Conservation (phyloP, 2,113 vertebrate species). For the Podarcis cretensis region DNA sequence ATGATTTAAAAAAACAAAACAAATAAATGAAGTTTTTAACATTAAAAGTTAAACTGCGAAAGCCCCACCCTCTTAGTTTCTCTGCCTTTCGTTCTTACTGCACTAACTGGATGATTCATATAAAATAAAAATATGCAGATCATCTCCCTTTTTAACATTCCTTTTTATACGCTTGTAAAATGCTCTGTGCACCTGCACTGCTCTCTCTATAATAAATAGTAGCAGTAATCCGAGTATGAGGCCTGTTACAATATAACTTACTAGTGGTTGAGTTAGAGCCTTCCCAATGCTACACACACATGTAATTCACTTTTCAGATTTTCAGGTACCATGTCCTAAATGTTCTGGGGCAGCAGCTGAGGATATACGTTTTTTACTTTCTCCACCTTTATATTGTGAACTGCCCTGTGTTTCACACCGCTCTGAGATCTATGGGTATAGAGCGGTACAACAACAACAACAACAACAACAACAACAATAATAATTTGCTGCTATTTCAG, state of each 20-base stretch:
- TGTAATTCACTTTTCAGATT: too few species aligned
- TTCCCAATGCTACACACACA: background rate
- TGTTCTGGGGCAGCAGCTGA: too few species aligned
- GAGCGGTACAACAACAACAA: too few species aligned
- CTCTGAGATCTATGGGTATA: too few species aligned
- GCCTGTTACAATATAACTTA: background rate
- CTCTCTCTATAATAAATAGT: slow-evolving; percentile 7
- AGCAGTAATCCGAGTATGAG: background rate
- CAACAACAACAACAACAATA: too few species aligned
- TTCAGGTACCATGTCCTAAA: background rate
- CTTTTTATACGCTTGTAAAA: slow-evolving; percentile 17
- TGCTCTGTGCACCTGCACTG: background rate
- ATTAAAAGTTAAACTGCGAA: too few species aligned
- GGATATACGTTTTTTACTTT: background rate
- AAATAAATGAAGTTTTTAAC: too few species aligned
- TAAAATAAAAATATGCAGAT: slow-evolving; percentile 6
- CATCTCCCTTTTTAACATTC: background rate
- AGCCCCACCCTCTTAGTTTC: too few species aligned
- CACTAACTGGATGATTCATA: background rate
- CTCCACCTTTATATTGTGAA: too few species aligned
- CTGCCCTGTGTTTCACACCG: too few species aligned
- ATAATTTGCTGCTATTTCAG: too few species aligned
- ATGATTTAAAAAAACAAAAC: too few species aligned
- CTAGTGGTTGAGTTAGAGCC: background rate
- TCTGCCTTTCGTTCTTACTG: background rate